A percentile compares a stretch with the other conserved stretches of the same genome.
Conservation (phyloP, 2,797 vertebrate genomes). For the Acipenser ruthenus region DNA sequence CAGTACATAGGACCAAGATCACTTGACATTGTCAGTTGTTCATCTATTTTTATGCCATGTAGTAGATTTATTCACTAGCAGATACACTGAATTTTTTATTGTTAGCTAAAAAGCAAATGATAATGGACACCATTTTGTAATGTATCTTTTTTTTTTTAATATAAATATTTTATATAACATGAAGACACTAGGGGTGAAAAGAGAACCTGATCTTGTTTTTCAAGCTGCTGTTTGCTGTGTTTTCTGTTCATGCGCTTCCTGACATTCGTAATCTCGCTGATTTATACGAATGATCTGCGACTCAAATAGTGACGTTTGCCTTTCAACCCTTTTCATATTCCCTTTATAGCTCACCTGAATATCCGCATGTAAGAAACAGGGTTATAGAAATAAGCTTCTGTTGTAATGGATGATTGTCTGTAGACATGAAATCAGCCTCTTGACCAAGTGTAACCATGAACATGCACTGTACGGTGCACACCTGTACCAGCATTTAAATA, state of each 20-base stretch:
- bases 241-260: not conserved
- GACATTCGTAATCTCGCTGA: not conserved
- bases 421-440: too few species aligned
- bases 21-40: slow-evolving; percentile 9
- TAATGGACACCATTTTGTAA: not conserved
- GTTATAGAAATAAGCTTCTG: slow-evolving; percentile 1
- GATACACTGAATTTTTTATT: slow-evolving; percentile 9
- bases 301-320: not conserved
- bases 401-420: not conserved
- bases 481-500: too few species aligned
- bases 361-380: not conserved
- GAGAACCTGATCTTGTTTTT: not conserved
- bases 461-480: too few species aligned
- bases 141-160: not conserved
- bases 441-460: too few species aligned
- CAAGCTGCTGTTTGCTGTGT: not conserved
- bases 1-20: slow-evolving; percentile 3
- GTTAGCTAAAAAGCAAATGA: slow-evolving; percentile 6
- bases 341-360: not conserved
- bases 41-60: not conserved
- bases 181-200: not conserved
- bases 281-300: not conserved
- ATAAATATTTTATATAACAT: not conserved
- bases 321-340: not conserved
- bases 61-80: slow-evolving; percentile 9